Percentiles rank a stretch among this genome's conserved stretches.
Conservation (phyloP, 2,113 vertebrate species). For the Eolophus roseicapilla region DNA sequence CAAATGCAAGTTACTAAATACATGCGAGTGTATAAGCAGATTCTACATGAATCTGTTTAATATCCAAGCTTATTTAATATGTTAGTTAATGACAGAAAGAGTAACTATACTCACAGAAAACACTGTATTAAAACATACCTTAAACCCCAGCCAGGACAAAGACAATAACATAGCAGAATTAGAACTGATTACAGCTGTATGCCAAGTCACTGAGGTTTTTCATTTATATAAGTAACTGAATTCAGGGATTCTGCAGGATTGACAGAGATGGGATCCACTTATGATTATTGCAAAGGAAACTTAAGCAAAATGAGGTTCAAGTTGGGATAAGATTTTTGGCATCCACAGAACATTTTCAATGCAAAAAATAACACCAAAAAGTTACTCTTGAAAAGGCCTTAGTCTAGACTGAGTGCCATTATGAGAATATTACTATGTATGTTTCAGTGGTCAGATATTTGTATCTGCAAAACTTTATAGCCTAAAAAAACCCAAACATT, state of each 20-base stretch:
- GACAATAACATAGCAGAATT: neutral
- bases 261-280: neutral
- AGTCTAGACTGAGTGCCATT: neutral
- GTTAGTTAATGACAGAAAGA: neutral
- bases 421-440: neutral
- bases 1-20: neutral
- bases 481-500: neutral
- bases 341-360: neutral
- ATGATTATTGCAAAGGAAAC: neutral
- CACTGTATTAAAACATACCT: neutral
- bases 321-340: neutral
- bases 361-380: neutral
- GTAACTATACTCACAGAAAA: neutral
- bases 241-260: neutral
- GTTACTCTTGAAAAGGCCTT: neutral
- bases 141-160: neutral
- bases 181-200: neutral
- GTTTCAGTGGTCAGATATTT: neutral
- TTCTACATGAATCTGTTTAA: neutral
- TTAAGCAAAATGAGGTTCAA: neutral
- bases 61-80: neutral
- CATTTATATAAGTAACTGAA: neutral
- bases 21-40: neutral
- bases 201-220: neutral
- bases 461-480: neutral